These are phyloP conservation scores for Mustelus asterias DNA, from an alignment of 2,113 vertebrate genomes.

Conservation along the genomic window DNA sequence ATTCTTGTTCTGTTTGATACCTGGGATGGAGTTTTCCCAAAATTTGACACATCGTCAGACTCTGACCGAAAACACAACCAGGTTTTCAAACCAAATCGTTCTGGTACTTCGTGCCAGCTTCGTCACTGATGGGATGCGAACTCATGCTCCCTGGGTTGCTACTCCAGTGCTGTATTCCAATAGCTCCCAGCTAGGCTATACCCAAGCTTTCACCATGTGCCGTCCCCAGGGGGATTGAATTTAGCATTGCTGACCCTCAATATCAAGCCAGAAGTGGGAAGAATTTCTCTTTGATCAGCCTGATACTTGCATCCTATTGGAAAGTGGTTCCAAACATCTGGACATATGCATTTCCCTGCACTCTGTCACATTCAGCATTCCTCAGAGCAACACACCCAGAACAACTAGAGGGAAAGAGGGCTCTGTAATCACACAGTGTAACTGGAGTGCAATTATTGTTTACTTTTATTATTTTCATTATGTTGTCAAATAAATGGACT, in stretches of 20 bases:
- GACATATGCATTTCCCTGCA: background rate
- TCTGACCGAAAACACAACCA: background rate
- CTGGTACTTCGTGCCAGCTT: background rate
- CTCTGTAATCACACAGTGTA: background rate
- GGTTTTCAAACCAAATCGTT: background rate
- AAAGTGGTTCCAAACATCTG: conserved; percentile 9
- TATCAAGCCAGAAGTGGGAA: background rate
- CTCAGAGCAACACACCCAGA: background rate
- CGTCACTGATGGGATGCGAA: background rate
- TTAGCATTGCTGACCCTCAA: background rate
- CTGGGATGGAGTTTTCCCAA: no score
- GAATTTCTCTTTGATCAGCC: background rate
- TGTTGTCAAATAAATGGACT: conserved; percentile 26
- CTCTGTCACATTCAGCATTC: background rate
- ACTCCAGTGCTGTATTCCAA: background rate
- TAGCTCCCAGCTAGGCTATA: background rate
- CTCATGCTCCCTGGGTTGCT: background rate
- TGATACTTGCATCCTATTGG: background rate
- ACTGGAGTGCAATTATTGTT: conserved; percentile 5
- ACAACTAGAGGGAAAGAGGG: background rate
- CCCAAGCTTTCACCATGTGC: background rate
- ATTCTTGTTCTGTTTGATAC: conserved; percentile 12
- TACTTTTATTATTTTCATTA: conserved; percentile 21
- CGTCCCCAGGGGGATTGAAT: background rate
- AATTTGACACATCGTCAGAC: no score